Percentiles rank a stretch among this genome's conserved stretches.
Evolutionary conservation across 2,113 vertebrate species (phyloP).

Genomic region (Plecturocebus donacophilus): DNA sequence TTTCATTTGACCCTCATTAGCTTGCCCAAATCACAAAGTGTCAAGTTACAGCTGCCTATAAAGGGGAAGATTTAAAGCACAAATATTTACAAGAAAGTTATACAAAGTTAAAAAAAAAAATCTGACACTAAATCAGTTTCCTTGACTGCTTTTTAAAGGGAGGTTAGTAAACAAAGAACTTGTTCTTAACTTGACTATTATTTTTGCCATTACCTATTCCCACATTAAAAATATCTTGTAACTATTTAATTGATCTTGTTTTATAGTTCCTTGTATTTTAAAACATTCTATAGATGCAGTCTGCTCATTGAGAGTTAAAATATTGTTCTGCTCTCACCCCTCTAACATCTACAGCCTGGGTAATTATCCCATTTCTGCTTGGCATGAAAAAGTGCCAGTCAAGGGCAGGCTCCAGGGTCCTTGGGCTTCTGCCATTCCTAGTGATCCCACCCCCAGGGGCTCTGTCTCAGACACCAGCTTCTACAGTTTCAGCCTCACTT

Average conservation of each 20-base stretch:
- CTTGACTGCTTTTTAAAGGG: neutral
- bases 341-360: neutral
- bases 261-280: neutral
- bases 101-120: neutral
- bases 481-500: neutral
- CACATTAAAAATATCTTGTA: neutral
- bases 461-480: conserved; percentile 24
- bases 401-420: neutral
- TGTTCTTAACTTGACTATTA: neutral
- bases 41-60: neutral
- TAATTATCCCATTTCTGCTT: neutral
- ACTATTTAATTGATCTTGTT: neutral
- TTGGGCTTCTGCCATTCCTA: neutral
- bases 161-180: neutral
- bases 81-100: neutral
- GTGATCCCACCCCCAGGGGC: neutral
- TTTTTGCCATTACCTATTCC: neutral
- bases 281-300: neutral
- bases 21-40: neutral
- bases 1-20: conserved; percentile 8
- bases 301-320: neutral
- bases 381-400: neutral
- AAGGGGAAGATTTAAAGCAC: conserved; percentile 5
- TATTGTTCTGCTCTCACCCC: neutral
- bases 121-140: neutral